phyloP scores from a whole-genome alignment of 2,113 vertebrate species.

The Girardinichthys multiradiatus region DNA sequence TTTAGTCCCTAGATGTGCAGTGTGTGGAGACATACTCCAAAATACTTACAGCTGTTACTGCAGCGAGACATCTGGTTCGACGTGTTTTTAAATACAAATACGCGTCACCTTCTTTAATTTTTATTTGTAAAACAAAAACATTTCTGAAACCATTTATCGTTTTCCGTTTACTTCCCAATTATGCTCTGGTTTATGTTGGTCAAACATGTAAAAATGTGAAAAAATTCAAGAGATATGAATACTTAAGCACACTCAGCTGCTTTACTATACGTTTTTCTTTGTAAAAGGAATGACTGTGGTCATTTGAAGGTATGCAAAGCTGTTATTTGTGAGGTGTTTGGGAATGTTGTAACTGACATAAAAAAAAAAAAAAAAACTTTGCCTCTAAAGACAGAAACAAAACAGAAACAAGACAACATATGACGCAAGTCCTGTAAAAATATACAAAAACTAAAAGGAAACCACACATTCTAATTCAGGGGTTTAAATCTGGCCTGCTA shows the following conservation, averaged over 20 bases:
- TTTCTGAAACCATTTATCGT: not conserved
- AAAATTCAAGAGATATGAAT: not conserved
- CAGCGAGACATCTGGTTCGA: too few species aligned
- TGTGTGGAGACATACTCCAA: not conserved
- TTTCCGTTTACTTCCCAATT: not conserved
- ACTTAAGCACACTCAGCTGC: not conserved
- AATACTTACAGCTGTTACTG: not conserved
- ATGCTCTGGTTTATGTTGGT: not conserved
- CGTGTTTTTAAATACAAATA: too few species aligned
- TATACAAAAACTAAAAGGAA: slow-evolving; percentile 69
- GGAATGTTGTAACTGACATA: slow-evolving; percentile 63
- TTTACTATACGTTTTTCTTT: not conserved
- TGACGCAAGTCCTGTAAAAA: slow-evolving; percentile 71
- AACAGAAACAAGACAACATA: slow-evolving; percentile 64
- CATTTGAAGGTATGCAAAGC: slow-evolving; percentile 26
- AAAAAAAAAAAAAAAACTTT: slow-evolving; percentile 22
- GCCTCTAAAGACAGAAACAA: slow-evolving; percentile 54
- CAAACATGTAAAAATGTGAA: not conserved
- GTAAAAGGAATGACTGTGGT: slow-evolving; percentile 49
- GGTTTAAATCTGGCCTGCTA: slow-evolving; percentile 43
- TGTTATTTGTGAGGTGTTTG: slow-evolving; percentile 31
- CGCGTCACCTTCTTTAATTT: not conserved
- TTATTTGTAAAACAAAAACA: not conserved
- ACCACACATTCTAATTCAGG: slow-evolving; percentile 70
- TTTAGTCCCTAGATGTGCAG: not conserved